Evolutionary conservation across 2,113 vertebrate genomes (phyloP), one percentile per base, ranked within the genome.

Genomic region (Urocolius indicus): DNA sequence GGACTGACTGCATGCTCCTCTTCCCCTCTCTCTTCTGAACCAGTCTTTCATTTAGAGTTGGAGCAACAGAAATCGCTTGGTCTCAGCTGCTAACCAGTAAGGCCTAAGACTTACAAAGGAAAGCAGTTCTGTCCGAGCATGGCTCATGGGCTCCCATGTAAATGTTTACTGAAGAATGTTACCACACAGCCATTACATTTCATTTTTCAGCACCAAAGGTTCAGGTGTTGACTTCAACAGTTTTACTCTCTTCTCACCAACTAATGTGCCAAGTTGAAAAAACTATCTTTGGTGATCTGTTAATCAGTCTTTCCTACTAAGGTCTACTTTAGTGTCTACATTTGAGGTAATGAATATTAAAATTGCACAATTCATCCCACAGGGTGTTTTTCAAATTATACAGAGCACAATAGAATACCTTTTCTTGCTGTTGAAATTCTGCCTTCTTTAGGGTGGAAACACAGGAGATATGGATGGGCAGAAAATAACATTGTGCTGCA

Each of bases 341-440:
- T 62, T 93, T 7, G 12, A 90, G 82, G 93, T 95, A 97, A 94
- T 84, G 82, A 95, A 93, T 96, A 96, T 95, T 94, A 90, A 94
- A 95, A 90, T 92, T 89, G 78, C 74, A 85, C 87, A 93, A 94
- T 82, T 89, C 87, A 92, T 93, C 83, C 93, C 92, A 96, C 69
- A 81, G 92, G 90, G 76, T 94, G 79, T 97, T 97, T 88, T 96
- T 95, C 88, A 92, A 95, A 94, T 95, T 93, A 94, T 75, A 57
- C 65, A 72, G 57, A 75, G 54, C 76, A 92, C 80, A 95, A 89
- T 26, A 95, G 57, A 95, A 89, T 72, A 69, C 61, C 77, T 78
- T 94, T 90, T 71, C 79, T 79, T 88, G 59, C 79, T 81, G 68
- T 55, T 93, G 93, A 95, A 95, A 96, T 93, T 90, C 75, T 1